These are phyloP conservation scores for Silurus glanis DNA, from an alignment of 2,113 vertebrate genomes.

Conservation along the genomic window DNA sequence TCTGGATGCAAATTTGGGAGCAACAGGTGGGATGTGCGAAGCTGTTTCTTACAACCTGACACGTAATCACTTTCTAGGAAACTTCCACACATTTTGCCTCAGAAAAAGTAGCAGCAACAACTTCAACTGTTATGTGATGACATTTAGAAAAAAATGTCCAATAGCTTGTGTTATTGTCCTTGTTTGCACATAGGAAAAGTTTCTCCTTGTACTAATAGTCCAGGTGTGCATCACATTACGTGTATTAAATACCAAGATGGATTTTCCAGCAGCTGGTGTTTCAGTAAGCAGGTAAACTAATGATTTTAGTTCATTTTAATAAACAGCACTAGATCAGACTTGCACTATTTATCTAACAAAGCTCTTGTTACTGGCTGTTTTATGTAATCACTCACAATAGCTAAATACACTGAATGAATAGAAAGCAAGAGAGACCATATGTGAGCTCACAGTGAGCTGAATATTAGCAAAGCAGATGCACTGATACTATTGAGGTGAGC, in stretches of 20 bases:
- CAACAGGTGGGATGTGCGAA: no score
- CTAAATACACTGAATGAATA: background rate
- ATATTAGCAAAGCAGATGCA: background rate
- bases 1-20: background rate
- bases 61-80: background rate
- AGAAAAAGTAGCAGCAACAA: no score
- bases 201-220: background rate
- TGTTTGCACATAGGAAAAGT: background rate
- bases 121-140: background rate
- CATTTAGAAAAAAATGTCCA: background rate
- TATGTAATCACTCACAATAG: background rate
- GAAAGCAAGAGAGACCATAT: background rate
- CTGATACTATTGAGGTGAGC: background rate
- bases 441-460: background rate
- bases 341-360: background rate
- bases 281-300: conserved; percentile 6
- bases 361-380: background rate
- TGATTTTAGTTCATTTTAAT: background rate
- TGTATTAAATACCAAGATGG: background rate
- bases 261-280: background rate
- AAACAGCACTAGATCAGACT: background rate
- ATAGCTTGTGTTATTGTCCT: background rate
- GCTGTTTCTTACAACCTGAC: background rate
- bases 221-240: background rate
- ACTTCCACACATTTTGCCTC: background rate